Evolutionary conservation across 2,888 invertebrate genomes (phyloP).

Genomic region (Encarsia formosa): DNA sequence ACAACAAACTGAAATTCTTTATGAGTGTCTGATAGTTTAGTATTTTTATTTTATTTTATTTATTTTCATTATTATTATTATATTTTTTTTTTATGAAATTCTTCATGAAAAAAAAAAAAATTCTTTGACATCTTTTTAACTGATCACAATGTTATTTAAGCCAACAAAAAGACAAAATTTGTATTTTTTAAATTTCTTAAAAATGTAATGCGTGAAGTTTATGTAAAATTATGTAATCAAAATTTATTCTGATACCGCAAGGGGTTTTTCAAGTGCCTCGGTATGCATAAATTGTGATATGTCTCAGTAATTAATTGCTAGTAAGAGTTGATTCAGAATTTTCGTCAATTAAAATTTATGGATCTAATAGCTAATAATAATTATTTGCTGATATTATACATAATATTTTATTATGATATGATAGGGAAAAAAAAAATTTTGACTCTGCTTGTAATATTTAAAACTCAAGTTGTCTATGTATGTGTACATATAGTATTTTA

Average conservation of each 20-base stretch:
- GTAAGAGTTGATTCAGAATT: constrained; percentile 11
- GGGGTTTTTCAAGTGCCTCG: constrained; percentile 17
- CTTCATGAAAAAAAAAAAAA: no score
- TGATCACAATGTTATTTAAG: no score
- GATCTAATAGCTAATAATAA: no score
- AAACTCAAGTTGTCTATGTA: constrained; percentile 6
- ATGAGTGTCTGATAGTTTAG: constrained; percentile 37
- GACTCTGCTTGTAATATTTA: constrained; percentile 14
- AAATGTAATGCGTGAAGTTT: neutral
- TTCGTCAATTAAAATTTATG: no score
- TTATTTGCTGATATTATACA: no score
- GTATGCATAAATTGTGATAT: constrained; percentile 20
- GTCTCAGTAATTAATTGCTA: constrained; percentile 12
- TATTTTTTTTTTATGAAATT: no score
- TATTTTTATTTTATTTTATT: constrained; percentile 23
- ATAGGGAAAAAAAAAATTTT: no score
- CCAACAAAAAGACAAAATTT: no score
- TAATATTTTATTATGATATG: no score
- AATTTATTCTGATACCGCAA: constrained; percentile 12
- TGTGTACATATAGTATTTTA: constrained; percentile 22
- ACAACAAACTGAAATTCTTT: constrained; percentile 16
- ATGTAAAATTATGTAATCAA: constrained; percentile 13
- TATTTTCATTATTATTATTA: constrained; percentile 8
- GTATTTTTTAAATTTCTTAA: constrained; percentile 6
- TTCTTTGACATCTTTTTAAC: no score